Evolutionary conservation across 2,113 vertebrate species (phyloP), one percentile per base, ranked within the genome.

Genomic region (Callithrix jacchus): DNA sequence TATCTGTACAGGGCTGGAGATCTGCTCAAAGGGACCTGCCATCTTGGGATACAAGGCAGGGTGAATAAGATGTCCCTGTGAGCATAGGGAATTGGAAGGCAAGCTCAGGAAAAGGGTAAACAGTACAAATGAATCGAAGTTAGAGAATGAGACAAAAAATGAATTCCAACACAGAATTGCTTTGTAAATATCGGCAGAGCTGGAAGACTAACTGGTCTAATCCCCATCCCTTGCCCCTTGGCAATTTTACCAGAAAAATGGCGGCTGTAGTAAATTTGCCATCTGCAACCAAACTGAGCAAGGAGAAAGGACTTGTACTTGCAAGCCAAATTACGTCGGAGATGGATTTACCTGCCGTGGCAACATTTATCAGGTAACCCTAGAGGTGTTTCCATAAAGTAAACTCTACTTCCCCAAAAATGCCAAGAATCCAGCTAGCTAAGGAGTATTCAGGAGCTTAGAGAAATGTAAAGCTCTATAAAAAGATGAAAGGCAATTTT

Each of bases 341-440:
- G 99, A 99, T 54, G 99, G 99, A 21, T 35, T 99, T 40, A 96
- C 6, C 35, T 99, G 99, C 88, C 98, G 97, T 90, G 99, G 99
- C 76, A 99, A 96, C 13, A 98, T 99, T 70, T 97, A 97, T 1
- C 97, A 97, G 99, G 99, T 99, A 98, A 97, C 14, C 7, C 6
- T 0, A 66, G 56, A 4, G n/a, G 1, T 0, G 0, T 25, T 1
- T 87, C 94, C 32, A 0, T 17, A 20, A 49, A 52, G 68, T 8
- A 7, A 86, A 9, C n/a, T 20, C 49, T 1, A 8, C 35, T 21
- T 40, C 64, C 61, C 64, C 64, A 45, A 10, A 37, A 7, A 3
- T 12, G 35, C 58, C 30, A 32, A 82, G 80, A 35, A 66, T 8
- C 47, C 79, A 58, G n/a, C 37, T 11, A 20, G 4, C 68, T 14